Evolutionary conservation across 2,113 vertebrate genomes (phyloP), one percentile per base, ranked within the genome.

Genomic region (Promerops cafer): DNA sequence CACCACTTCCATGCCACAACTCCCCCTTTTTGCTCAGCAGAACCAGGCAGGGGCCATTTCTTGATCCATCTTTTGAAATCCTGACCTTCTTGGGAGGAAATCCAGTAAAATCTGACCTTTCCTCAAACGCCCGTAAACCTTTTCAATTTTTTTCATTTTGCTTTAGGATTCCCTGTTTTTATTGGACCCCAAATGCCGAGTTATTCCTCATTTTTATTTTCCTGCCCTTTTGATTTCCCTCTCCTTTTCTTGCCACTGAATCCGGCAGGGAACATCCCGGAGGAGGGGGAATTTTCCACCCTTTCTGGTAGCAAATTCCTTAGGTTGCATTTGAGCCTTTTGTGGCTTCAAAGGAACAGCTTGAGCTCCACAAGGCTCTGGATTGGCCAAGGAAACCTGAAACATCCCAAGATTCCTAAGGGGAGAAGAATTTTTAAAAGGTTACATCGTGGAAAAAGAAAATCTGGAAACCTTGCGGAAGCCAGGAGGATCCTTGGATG

Each of bases 371-470:
- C 45, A 17, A 78, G 57, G 81, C 44, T 44, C 84, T 5, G 56
- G 84, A n/a, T 39, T 93, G 84, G 95, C 94, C 82, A 70, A 91
- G 95, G 93, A 94, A 96, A 96, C 86, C 90, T 85, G 94, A 96
- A 97, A 91, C 94, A 94, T 69, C 23, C 15, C 83, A 31, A 40
- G 80, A 94, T 85, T 95, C 81, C 85, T 65, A 70, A 76, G 53
- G 84, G 57, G 35, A 85, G 70, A 85, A 53, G 94, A 21, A 95
- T 96, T 94, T 96, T 94, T 96, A 10, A 87, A 94, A 94, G 91
- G 89, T 96, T 97, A 66, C 94, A 77, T 91, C 75, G 87, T 83
- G 94, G 93, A 96, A 97, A 97, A 95, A 79, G 42, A 66, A 80
- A 93, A 80, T 76, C 74, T 61, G 89, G 86, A 94, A 95, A 85